A percentile compares a stretch with the other conserved stretches of the same genome.
Evolutionary conservation across 2,888 invertebrate species (phyloP).

Genomic region (Gisinianus flammeolus): DNA sequence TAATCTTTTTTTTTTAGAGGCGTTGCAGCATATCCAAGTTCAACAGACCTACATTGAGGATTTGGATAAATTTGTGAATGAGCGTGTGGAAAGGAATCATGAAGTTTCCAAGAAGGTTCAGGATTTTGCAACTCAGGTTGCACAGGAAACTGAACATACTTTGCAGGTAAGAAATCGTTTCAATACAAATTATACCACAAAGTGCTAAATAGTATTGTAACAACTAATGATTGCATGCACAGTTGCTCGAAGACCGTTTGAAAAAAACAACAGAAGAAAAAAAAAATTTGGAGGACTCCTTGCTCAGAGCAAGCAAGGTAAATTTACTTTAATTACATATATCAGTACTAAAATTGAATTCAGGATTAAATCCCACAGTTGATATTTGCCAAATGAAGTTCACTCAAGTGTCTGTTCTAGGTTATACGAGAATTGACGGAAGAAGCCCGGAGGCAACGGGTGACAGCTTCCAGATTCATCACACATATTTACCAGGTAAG

Average conservation of each 20-base stretch:
- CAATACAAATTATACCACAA: no score
- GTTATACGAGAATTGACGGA: slow-evolving; percentile 28
- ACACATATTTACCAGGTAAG: slow-evolving; percentile 31
- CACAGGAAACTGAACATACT: slow-evolving; percentile 36
- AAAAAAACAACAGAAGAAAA: slow-evolving; percentile 33
- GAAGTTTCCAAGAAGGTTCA: slow-evolving; percentile 33
- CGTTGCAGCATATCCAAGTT: slow-evolving; percentile 26
- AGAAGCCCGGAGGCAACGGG: slow-evolving; percentile 27
- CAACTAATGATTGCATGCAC: no score
- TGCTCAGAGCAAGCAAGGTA: slow-evolving; percentile 16
- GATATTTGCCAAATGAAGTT: no score
- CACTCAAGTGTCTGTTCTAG: no score
- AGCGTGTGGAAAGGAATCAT: slow-evolving; percentile 32
- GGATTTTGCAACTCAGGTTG: slow-evolving; percentile 37
- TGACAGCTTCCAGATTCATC: slow-evolving; percentile 31
- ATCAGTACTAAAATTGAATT: no score
- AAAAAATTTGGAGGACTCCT: slow-evolving; percentile 17
- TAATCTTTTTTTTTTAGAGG: no score
- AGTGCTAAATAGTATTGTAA: no score
- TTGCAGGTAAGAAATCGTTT: slow-evolving; percentile 26
- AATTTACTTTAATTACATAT: no score
- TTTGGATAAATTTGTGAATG: slow-evolving; percentile 35
- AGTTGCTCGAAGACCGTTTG: slow-evolving; percentile 32
- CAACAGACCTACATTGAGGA: slow-evolving; percentile 40
- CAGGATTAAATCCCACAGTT: no score